Conservation (phyloP, 2,797 vertebrate genomes). For the Cebuella pygmaea region DNA sequence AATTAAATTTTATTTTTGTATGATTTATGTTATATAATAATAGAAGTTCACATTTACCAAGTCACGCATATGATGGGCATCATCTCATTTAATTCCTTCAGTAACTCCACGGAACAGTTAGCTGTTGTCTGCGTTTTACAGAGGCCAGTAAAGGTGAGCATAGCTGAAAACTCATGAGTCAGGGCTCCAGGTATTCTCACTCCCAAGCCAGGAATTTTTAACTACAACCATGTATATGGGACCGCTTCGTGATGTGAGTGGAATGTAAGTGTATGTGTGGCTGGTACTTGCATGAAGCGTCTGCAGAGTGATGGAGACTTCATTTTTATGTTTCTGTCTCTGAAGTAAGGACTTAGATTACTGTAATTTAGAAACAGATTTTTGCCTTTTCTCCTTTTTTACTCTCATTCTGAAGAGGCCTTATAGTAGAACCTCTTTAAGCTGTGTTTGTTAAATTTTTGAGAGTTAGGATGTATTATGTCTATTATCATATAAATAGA, state of each 20-base stretch:
- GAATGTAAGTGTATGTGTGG: not conserved
- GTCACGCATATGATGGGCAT: not conserved
- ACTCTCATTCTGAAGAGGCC: not conserved
- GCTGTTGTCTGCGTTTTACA: not conserved
- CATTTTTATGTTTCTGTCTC: not conserved
- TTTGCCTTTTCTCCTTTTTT: not conserved
- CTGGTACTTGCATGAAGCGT: not conserved
- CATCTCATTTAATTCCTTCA: not conserved
- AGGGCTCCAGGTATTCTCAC: not conserved
- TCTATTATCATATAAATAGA: not conserved
- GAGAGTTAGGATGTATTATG: not conserved
- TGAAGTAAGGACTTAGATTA: not conserved
- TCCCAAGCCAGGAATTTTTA: not conserved
- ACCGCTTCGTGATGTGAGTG: not conserved
- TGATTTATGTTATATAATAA: not conserved
- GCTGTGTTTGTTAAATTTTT: not conserved
- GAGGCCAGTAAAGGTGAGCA: not conserved
- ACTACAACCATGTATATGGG: rapidly evolving
- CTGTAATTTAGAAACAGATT: not conserved
- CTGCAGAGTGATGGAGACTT: not conserved
- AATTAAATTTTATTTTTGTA: not conserved
- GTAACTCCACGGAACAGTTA: not conserved
- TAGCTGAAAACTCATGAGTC: not conserved
- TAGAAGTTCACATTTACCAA: not conserved
- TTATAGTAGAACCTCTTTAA: not conserved